A percentile compares a stretch with the other conserved stretches of the same genome.
Evolutionary conservation across 2,113 vertebrate species (phyloP).

Genomic region (Cavia aperea): DNA sequence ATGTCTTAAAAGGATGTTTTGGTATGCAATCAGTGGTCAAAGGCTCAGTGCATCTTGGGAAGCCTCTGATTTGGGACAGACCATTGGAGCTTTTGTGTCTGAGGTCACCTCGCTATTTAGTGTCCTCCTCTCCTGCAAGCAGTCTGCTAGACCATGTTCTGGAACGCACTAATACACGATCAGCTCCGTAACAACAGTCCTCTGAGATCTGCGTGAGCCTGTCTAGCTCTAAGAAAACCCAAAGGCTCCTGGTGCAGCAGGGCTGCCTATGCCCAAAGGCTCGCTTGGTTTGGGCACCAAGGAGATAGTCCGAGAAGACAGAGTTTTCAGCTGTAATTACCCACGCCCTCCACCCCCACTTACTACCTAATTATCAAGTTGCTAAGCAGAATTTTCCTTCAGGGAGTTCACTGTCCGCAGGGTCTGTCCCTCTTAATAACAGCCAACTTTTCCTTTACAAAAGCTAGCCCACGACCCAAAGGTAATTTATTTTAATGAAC

Average conservation of each 20-base stretch:
- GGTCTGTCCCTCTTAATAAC: conserved; percentile 51
- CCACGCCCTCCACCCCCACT: neutral
- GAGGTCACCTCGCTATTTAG: neutral
- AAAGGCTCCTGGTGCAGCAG: neutral
- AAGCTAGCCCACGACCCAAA: conserved; percentile 51
- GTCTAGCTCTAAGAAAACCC: conserved; percentile 7
- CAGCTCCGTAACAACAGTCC: neutral
- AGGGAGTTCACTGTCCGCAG: conserved; percentile 23
- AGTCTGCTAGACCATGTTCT: neutral
- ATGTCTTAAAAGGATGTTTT: neutral
- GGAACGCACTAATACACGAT: neutral
- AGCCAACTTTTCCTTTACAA: conserved; percentile 52
- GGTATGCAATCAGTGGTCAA: too few species aligned
- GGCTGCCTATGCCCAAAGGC: neutral
- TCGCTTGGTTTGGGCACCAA: neutral
- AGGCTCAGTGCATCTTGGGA: neutral
- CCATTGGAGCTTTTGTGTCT: neutral
- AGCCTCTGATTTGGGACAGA: neutral
- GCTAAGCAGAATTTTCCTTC: conserved; percentile 39
- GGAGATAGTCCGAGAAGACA: neutral
- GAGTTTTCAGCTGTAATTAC: conserved; percentile 41
- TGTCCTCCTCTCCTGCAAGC: neutral
- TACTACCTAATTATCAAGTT: neutral
- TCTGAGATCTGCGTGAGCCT: neutral
- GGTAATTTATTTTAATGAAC: conserved; percentile 54